Conservation (phyloP, 2,113 vertebrate species). For the Polyodon spathula region DNA sequence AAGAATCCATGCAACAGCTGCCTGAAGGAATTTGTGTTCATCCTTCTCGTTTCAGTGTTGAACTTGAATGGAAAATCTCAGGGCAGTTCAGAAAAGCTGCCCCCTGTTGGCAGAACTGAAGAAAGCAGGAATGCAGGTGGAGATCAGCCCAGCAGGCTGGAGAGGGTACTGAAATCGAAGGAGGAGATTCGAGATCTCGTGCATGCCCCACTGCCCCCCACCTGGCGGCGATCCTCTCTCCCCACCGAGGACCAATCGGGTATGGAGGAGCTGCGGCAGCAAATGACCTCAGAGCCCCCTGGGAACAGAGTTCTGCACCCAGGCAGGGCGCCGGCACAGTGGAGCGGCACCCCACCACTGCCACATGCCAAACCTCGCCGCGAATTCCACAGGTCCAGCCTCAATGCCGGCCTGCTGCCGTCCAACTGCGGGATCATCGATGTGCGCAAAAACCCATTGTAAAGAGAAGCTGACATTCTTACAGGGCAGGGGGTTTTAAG, state of each 20-base stretch:
- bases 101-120: constrained; percentile 22
- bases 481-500: background rate
- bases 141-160: constrained; percentile 32
- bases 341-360: constrained; percentile 25
- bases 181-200: constrained; percentile 76
- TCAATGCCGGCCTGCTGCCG: constrained; percentile 40
- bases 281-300: constrained; percentile 35
- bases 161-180: constrained; percentile 44
- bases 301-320: constrained; percentile 41
- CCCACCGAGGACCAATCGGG: constrained; percentile 61
- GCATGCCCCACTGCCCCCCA: constrained; percentile 69
- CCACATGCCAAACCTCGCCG: constrained; percentile 55
- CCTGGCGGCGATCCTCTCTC: constrained; percentile 81
- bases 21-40: too few relatives aligned
- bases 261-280: constrained; percentile 56
- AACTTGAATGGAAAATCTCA: constrained; percentile 24
- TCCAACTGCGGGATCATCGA: constrained; percentile 71
- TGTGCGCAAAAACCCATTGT: constrained; percentile 80
- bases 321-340: constrained; percentile 34
- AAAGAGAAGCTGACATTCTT: constrained; percentile 22
- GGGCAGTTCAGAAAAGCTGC: constrained; percentile 29
- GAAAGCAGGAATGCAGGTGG: constrained; percentile 12
- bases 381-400: constrained; percentile 66
- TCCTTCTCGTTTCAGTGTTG: too few relatives aligned
- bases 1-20: too few relatives aligned